Evolutionary conservation across 2,888 invertebrate species (phyloP).

Genomic region (Dolomedes plantarius): DNA sequence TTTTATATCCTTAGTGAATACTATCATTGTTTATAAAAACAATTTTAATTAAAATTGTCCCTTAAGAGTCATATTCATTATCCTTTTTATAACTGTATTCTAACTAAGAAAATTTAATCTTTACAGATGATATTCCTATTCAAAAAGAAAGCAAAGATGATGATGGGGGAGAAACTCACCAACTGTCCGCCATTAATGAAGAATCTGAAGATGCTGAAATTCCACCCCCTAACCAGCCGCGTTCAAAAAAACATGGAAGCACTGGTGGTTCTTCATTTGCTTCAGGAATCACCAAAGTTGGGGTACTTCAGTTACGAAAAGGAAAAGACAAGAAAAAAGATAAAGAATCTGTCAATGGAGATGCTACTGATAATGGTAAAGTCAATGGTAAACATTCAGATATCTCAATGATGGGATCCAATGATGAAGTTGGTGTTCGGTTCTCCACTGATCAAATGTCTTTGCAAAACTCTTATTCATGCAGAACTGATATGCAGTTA

Average conservation of each 20-base stretch:
- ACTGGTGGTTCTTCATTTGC: background rate
- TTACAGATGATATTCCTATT: slow-evolving; percentile 70
- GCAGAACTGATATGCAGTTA: slow-evolving; percentile 48
- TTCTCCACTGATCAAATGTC: slow-evolving; percentile 33
- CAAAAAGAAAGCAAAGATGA: slow-evolving; percentile 37
- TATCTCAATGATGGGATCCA: background rate
- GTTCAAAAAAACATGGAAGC: slow-evolving; percentile 24
- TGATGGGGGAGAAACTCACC: slow-evolving; percentile 32
- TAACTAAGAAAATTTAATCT: no score
- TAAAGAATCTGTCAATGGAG: slow-evolving; percentile 17
- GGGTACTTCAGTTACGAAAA: slow-evolving; percentile 56
- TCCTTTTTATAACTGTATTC: no score
- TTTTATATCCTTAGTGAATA: no score
- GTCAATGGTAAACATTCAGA: slow-evolving; percentile 30
- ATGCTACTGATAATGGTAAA: slow-evolving; percentile 31
- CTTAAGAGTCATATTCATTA: no score
- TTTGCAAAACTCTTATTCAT: slow-evolving; percentile 45
- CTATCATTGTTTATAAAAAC: no score
- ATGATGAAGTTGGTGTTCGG: slow-evolving; percentile 23
- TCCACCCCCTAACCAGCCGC: background rate
- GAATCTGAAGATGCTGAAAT: slow-evolving; percentile 41
- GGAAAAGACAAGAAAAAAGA: slow-evolving; percentile 61
- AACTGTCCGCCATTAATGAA: slow-evolving; percentile 61
- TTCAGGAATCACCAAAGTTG: slow-evolving; percentile 56
- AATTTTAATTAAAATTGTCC: no score